A percentile compares a stretch with the other conserved stretches of the same genome.
Conservation (phyloP, 2,797 vertebrate species). For the Morus bassanus region DNA sequence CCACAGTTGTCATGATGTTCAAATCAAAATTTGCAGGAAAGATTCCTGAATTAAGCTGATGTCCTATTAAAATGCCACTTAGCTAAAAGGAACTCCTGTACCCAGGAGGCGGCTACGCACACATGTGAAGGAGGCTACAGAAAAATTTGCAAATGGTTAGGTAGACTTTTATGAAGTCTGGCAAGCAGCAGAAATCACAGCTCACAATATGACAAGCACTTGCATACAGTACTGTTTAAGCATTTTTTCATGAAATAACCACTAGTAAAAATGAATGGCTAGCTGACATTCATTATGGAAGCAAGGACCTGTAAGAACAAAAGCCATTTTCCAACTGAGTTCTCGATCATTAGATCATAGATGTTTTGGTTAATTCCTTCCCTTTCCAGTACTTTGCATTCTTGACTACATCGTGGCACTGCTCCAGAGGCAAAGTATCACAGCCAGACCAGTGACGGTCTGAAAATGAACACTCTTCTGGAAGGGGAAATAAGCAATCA, state of each 20-base stretch:
- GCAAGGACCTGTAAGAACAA: not conserved
- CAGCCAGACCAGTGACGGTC: not conserved
- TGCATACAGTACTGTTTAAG: not conserved
- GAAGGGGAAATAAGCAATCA: not conserved
- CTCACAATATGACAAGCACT: not conserved
- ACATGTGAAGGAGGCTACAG: fast-evolving
- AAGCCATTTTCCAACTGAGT: not conserved
- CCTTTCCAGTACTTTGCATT: not conserved
- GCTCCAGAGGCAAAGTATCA: not conserved
- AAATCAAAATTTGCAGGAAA: not conserved
- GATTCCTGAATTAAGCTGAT: not conserved
- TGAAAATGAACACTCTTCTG: not conserved
- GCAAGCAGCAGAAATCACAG: not conserved
- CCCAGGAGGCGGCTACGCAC: not conserved
- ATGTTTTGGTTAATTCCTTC: not conserved
- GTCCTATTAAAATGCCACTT: not conserved
- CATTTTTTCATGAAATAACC: not conserved
- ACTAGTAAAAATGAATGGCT: not conserved
- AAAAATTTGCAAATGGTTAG: not conserved
- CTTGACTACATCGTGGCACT: not conserved
- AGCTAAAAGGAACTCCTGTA: not conserved
- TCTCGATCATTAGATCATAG: fast-evolving
- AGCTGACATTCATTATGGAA: not conserved
- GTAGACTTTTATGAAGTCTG: not conserved
- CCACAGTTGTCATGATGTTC: not conserved